Conservation (phyloP, 2,888 invertebrate genomes). For the Drosophila prolongata region DNA sequence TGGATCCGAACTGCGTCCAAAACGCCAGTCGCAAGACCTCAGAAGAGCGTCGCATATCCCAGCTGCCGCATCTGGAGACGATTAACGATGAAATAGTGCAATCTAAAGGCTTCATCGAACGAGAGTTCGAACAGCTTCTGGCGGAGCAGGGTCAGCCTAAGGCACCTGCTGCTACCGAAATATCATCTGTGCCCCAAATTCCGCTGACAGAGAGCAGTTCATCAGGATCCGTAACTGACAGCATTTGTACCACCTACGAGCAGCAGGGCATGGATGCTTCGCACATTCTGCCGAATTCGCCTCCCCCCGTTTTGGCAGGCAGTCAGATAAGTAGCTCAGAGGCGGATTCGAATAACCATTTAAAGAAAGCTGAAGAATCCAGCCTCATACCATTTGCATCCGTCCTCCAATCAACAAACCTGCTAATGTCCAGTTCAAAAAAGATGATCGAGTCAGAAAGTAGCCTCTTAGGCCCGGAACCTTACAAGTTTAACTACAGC, state of each 20-base stretch:
- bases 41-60: slow-evolving; percentile 85
- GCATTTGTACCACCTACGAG: slow-evolving; percentile 87
- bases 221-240: slow-evolving; percentile 87
- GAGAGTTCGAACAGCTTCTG: slow-evolving; percentile 58
- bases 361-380: slow-evolving; percentile 66
- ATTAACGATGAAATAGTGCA: slow-evolving; percentile 83
- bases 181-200: slow-evolving; percentile 62
- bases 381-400: slow-evolving; percentile 77
- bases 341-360: slow-evolving; percentile 9
- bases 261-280: slow-evolving; percentile 73
- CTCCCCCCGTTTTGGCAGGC: slow-evolving; percentile 28
- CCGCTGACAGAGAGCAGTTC: slow-evolving; percentile 87
- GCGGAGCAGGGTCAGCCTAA: slow-evolving; percentile 20
- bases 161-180: slow-evolving; percentile 16
- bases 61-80: slow-evolving; percentile 85
- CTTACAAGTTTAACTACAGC: slow-evolving; percentile 86
- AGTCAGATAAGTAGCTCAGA: slow-evolving; percentile 24
- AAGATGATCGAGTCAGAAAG: slow-evolving; percentile 75
- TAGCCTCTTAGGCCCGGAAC: slow-evolving; percentile 53
- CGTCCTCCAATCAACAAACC: slow-evolving; percentile 85
- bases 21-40: slow-evolving; percentile 82
- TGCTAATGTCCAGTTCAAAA: slow-evolving; percentile 83
- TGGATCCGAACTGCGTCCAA: slow-evolving; percentile 83
- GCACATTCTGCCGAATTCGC: slow-evolving; percentile 41
- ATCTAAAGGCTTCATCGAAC: slow-evolving; percentile 69